A percentile compares a stretch with the other conserved stretches of the same genome.
Conservation (phyloP, 2,888 invertebrate genomes). For the Liodrosophila aerea region DNA sequence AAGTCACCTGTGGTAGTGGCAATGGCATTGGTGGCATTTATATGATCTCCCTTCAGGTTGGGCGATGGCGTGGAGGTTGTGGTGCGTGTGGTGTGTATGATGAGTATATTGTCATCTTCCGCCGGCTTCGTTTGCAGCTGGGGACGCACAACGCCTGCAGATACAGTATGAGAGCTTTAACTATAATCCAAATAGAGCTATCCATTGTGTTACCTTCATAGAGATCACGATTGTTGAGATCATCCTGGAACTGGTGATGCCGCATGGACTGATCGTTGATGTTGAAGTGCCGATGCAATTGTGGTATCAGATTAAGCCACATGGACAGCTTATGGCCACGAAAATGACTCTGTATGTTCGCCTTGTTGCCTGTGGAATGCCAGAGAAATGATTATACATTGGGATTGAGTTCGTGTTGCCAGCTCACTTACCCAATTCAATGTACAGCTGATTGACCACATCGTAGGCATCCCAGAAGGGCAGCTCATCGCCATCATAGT, state of each 20-base stretch:
- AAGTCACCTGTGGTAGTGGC: constrained; percentile 80
- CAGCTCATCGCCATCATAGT: constrained; percentile 77
- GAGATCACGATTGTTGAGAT: constrained; percentile 84
- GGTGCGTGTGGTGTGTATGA: constrained; percentile 78
- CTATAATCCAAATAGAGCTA: not conserved
- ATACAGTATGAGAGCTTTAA: not conserved
- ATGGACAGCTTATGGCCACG: constrained; percentile 96
- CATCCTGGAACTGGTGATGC: constrained; percentile 93
- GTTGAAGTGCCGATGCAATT: constrained; percentile 92
- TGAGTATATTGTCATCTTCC: constrained; percentile 70
- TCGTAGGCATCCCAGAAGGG: constrained; percentile 96
- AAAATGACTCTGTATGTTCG: constrained; percentile 94
- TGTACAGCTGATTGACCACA: constrained; percentile 93
- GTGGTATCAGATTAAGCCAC: constrained; percentile 95
- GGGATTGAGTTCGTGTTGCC: not conserved
- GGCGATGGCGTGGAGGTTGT: constrained; percentile 66
- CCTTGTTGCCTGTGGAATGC: constrained; percentile 84
- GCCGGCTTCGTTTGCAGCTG: constrained; percentile 84
- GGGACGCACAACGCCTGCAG: constrained; percentile 88
- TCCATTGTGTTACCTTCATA: constrained; percentile 89
- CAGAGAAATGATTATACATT: not conserved
- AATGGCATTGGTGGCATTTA: constrained; percentile 50
- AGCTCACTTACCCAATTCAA: constrained; percentile 90
- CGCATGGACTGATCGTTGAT: constrained; percentile 91
- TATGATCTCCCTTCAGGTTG: constrained; percentile 78